phyloP scores from a whole-genome alignment of 2,113 vertebrate genomes.

The Eurystomus gularis region DNA sequence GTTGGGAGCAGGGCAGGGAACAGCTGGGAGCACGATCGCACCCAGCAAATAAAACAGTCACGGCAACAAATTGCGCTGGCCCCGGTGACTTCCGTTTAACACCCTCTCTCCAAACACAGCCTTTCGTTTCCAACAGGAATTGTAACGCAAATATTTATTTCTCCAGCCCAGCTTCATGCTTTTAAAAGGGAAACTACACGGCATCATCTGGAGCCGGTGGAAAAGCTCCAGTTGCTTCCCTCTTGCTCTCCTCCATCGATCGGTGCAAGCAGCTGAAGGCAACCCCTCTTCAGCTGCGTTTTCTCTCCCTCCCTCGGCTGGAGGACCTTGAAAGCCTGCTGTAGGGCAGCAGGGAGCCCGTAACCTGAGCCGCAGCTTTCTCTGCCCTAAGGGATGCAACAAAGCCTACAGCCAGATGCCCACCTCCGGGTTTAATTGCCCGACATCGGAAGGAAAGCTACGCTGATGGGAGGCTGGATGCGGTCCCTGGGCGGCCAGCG shows the following conservation, averaged over 20 bases:
- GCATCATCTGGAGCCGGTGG: not conserved
- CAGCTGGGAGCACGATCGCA: not conserved
- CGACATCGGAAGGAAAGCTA: not conserved
- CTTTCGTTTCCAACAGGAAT: constrained; percentile 1
- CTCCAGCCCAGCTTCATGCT: not conserved
- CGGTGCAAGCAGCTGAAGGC: not conserved
- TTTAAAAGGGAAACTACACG: constrained; percentile 19
- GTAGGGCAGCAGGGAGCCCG: not conserved
- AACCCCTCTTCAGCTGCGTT: not conserved
- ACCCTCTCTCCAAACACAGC: constrained; percentile 30
- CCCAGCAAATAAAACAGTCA: not conserved
- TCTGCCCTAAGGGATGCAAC: not conserved
- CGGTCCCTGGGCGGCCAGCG: accelerated
- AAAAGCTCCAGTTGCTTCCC: not conserved
- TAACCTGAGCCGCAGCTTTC: not conserved
- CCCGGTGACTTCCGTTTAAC: not conserved
- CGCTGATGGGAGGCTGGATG: not conserved
- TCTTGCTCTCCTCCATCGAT: not conserved
- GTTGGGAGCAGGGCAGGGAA: not conserved
- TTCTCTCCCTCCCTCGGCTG: not conserved
- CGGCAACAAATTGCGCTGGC: not conserved
- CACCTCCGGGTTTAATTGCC: not conserved
- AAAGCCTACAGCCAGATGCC: not conserved
- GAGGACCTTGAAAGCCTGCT: not conserved
- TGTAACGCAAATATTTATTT: constrained; percentile 38